phyloP scores from a whole-genome alignment of 1,140 invertebrate genomes.

The Meloidogyne floridensis region DNA sequence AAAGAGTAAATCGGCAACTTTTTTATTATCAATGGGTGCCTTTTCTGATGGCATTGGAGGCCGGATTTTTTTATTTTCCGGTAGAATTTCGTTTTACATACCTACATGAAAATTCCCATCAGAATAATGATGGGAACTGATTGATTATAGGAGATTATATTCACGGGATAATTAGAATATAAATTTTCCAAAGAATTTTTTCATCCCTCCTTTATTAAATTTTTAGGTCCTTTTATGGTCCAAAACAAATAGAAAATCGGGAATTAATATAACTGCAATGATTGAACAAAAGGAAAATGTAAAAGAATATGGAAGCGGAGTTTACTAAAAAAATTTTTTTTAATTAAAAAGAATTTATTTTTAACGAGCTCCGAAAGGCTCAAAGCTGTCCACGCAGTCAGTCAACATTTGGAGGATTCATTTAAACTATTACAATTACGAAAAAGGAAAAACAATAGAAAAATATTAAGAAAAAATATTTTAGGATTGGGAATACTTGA shows the following conservation, averaged over 20 bases:
- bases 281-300: constrained; percentile 35
- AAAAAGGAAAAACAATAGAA: neutral
- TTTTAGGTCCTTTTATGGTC: constrained; percentile 67
- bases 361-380: constrained; percentile 47
- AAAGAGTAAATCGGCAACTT: constrained; percentile 47
- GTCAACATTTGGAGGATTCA: constrained; percentile 52
- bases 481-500: constrained; percentile 36
- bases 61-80: constrained; percentile 70
- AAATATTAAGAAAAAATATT: neutral
- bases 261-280: constrained; percentile 56
- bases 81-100: neutral
- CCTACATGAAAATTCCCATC: too few relatives aligned
- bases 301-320: neutral
- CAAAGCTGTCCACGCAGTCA: constrained; percentile 50
- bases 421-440: constrained; percentile 47
- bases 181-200: too few relatives aligned
- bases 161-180: too few relatives aligned
- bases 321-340: neutral
- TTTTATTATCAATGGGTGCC: constrained; percentile 69
- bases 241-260: constrained; percentile 47
- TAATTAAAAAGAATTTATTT: neutral
- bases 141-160: too few relatives aligned
- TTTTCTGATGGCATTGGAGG: constrained; percentile 67
- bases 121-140: too few relatives aligned
- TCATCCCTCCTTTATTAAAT: neutral